phyloP scores from a whole-genome alignment of 2,888 invertebrate species.

The Fabriciana adippe region DNA sequence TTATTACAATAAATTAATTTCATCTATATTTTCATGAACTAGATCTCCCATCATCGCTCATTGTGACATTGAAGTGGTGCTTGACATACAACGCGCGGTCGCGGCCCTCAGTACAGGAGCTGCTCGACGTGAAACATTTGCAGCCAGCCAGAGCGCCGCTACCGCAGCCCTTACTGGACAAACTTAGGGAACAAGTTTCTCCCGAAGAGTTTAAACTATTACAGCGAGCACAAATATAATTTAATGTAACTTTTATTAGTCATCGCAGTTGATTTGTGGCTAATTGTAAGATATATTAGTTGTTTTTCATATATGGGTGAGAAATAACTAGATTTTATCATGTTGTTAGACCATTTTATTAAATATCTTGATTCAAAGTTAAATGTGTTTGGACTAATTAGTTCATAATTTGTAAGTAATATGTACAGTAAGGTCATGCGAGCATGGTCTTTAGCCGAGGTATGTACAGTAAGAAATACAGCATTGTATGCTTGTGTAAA shows the following conservation, averaged over 20 bases:
- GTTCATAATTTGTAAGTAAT: neutral
- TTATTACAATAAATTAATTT: neutral
- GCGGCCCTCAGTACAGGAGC: conserved; percentile 88
- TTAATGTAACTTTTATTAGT: no score
- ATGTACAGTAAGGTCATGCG: conserved; percentile 16
- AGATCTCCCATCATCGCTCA: conserved; percentile 82
- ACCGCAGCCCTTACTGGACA: conserved; percentile 55
- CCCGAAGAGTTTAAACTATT: conserved; percentile 57
- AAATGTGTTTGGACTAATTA: neutral
- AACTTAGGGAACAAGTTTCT: conserved; percentile 54
- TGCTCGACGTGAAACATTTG: conserved; percentile 80
- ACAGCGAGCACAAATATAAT: conserved; percentile 49
- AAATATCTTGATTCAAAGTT: neutral
- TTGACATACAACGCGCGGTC: conserved; percentile 87
- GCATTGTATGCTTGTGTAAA: conserved; percentile 26
- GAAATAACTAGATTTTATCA: no score
- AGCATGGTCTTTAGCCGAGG: conserved; percentile 21
- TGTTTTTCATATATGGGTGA: neutral
- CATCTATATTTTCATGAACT: conserved; percentile 36
- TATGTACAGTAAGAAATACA: conserved; percentile 17
- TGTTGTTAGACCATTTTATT: no score
- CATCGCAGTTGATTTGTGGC: no score
- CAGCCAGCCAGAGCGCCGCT: conserved; percentile 46
- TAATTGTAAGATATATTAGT: neutral
- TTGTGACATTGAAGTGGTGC: conserved; percentile 87